These are phyloP conservation scores for Zaprionus gabonicus DNA, from an alignment of 1,140 invertebrate species.

Conservation along the genomic window DNA sequence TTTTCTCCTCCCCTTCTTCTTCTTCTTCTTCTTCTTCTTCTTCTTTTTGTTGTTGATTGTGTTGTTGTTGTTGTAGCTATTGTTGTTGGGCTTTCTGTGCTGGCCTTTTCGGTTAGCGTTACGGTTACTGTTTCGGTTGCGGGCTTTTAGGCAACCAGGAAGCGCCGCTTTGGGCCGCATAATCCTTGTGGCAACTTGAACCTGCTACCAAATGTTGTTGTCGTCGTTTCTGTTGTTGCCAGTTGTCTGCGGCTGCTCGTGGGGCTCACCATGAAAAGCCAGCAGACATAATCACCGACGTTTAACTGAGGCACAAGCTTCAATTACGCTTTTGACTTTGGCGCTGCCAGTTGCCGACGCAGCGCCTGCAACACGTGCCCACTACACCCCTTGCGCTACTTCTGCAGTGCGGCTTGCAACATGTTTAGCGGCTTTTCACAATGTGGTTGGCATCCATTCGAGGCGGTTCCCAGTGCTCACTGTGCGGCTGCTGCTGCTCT, in stretches of 20 bases:
- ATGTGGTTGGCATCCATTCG: conserved; percentile 34
- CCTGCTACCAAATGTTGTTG: conserved; percentile 28
- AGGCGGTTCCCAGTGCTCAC: conserved; percentile 33
- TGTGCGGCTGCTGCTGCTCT: conserved; percentile 8
- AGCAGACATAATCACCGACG: conserved; percentile 74
- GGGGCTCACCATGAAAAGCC: conserved; percentile 62
- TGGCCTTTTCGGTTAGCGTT: conserved; percentile 26
- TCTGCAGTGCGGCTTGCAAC: conserved; percentile 6
- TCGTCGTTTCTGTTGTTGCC: conserved; percentile 16
- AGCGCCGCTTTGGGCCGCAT: conserved; percentile 34
- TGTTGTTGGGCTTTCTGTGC: conserved; percentile 2
- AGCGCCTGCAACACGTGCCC: neutral
- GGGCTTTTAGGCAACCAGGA: conserved; percentile 55
- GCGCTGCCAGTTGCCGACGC: conserved; percentile 15
- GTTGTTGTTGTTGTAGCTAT: neutral
- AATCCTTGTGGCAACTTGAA: conserved; percentile 54
- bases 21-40: neutral
- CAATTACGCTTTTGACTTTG: conserved; percentile 76
- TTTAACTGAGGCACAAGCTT: conserved; percentile 75
- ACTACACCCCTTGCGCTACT: neutral
- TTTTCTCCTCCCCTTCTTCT: neutral
- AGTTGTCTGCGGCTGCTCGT: conserved; percentile 3
- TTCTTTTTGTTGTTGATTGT: neutral
- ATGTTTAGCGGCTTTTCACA: conserved; percentile 62
- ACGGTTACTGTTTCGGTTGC: conserved; percentile 45